These are phyloP conservation scores for Varanus salvator DNA, from an alignment of 2,113 vertebrate species.

Conservation along the genomic window DNA sequence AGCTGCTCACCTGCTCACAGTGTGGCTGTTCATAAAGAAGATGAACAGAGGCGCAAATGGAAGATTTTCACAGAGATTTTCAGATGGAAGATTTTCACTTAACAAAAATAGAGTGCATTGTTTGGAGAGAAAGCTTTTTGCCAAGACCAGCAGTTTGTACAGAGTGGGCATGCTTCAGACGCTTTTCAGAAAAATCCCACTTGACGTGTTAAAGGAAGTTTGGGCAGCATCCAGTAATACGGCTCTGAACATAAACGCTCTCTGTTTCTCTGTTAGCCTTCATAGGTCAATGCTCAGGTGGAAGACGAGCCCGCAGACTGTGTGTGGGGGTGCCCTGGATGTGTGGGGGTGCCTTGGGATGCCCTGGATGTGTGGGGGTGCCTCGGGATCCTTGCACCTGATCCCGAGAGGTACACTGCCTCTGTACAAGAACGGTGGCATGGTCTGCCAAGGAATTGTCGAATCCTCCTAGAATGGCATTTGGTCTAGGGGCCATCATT, in stretches of 20 bases:
- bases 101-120: constrained; percentile 58
- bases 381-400: no score
- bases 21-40: constrained; percentile 60
- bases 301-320: no score
- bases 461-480: no score
- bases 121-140: constrained; percentile 33
- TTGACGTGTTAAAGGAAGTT: constrained; percentile 9
- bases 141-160: constrained; percentile 1
- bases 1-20: constrained; percentile 63
- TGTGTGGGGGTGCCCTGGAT: no score
- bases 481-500: no score
- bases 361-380: no score
- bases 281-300: no score
- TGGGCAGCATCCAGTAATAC: neutral
- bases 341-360: no score
- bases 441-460: no score
- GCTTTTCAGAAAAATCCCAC: neutral
- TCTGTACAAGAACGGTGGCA: no score
- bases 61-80: constrained; percentile 30
- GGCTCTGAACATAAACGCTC: no score
- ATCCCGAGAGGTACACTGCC: no score
- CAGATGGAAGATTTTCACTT: constrained; percentile 48
- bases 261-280: neutral
- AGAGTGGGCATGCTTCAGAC: neutral
- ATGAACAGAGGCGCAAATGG: constrained; percentile 65